These are phyloP conservation scores for Diogma glabrata DNA, from an alignment of 2,888 invertebrate genomes.

Conservation along the genomic window DNA sequence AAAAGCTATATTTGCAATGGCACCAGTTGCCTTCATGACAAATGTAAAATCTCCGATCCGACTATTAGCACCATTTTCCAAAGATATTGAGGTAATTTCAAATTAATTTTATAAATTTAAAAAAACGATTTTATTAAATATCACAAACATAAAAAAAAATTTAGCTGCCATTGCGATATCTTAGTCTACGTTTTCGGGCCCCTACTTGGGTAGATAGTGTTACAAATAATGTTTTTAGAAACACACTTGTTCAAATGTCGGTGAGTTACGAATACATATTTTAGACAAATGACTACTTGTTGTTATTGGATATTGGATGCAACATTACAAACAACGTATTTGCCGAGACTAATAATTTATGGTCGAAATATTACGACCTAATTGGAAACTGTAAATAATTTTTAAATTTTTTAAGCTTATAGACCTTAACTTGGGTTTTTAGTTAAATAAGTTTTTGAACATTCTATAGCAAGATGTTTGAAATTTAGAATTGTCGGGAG, in stretches of 20 bases:
- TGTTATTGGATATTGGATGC: too few relatives aligned
- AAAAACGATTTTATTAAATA: slow-evolving; percentile 5
- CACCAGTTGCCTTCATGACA: slow-evolving; percentile 54
- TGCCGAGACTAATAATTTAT: too few relatives aligned
- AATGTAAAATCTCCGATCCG: slow-evolving; percentile 47
- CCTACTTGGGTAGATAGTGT: slow-evolving; percentile 21
- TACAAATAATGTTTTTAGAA: slow-evolving; percentile 19
- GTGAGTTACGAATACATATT: too few relatives aligned
- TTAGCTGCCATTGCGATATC: slow-evolving; percentile 6
- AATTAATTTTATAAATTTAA: slow-evolving; percentile 1
- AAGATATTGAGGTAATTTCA: slow-evolving; percentile 39
- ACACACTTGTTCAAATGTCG: slow-evolving; percentile 19
- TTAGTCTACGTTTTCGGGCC: slow-evolving; percentile 12
- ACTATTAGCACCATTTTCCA: slow-evolving; percentile 51
- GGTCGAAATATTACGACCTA: too few relatives aligned
- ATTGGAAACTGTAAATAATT: too few relatives aligned
- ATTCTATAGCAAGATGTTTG: too few relatives aligned
- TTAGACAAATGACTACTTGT: too few relatives aligned
- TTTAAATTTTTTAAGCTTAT: too few relatives aligned
- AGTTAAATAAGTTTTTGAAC: too few relatives aligned
- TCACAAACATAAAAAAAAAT: slow-evolving; percentile 9
- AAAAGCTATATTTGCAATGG: slow-evolving; percentile 53
- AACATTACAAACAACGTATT: too few relatives aligned
- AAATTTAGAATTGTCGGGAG: too few relatives aligned
- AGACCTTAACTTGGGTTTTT: too few relatives aligned